Evolutionary conservation across 2,113 vertebrate species (phyloP), one percentile per base, ranked within the genome.

Genomic region (Melanocharis versteri): DNA sequence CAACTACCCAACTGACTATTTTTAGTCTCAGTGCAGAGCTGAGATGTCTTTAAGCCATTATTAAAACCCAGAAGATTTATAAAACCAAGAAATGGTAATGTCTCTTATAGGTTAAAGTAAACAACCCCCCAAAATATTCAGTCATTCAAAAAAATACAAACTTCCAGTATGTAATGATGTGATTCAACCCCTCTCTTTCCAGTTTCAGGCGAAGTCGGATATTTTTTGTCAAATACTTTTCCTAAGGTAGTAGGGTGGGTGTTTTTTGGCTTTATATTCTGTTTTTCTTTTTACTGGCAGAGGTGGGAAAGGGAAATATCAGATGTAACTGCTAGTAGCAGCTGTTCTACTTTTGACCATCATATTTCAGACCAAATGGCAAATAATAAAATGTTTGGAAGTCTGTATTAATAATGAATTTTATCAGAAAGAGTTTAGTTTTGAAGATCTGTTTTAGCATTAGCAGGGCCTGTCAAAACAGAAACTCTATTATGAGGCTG

Each of bases 111-210:
- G 10, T 53, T 53, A 65, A 81, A 85, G 14, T 17, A 83, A 81
- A 66, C 15, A 56, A 27, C 6, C 10, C 2, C 24, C 11, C 16
- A 26, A 35, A 50, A 76, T 8, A 15, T 22, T 42, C 13, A 60
- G 22, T 44, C 27, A 40, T 10, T 69, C 53, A 83, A 83, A 94
- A 91, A 82, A 76, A 9, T 11, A 42, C 9, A 42, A 40, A 65
- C 16, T 80, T 71, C 17, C 35, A 47, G 7, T 31, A 30, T 15
- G 62, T 15, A 80, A 26, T 80, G 20, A 31, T 0, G 0, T 0
- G 7, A 64, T 37, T 40, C 35, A 35, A 39, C 3, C 6, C 3
- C 9, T 58, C 14, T 42, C 73, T 69, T 86, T 56, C 42, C 39
- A 64, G 23, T 64, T 80, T 82, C 54, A 75, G 19, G 19, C 64